A percentile compares a stretch with the other conserved stretches of the same genome.
phyloP scores from a whole-genome alignment of 1,140 invertebrate genomes.

The Bursaphelenchus mucronatus region DNA sequence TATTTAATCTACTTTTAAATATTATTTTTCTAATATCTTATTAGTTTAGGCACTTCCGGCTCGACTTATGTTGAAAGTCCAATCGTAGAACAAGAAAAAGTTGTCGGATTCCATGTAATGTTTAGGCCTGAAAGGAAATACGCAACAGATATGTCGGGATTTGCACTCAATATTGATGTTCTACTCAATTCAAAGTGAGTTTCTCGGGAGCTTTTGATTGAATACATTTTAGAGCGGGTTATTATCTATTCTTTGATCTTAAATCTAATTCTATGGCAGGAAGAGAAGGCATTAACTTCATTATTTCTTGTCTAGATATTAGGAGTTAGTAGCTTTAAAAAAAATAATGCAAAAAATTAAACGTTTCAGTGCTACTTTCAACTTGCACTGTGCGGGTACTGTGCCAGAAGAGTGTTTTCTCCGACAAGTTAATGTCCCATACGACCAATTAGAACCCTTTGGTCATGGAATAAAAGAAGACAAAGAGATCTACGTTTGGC shows the following conservation, averaged over 20 bases:
- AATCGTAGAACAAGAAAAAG: slow-evolving; percentile 70
- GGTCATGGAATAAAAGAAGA: background rate
- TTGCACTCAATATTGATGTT: slow-evolving; percentile 81
- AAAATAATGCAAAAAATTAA: background rate
- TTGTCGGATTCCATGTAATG: slow-evolving; percentile 73
- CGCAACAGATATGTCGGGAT: slow-evolving; percentile 96
- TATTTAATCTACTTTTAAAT: background rate
- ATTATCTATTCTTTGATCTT: too few species aligned
- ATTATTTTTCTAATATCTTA: slow-evolving; percentile 46
- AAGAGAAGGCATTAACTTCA: too few species aligned
- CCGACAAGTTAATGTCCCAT: background rate
- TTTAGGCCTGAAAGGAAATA: slow-evolving; percentile 85
- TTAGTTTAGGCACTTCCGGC: slow-evolving; percentile 67
- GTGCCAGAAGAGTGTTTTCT: background rate
- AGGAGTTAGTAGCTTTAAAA: too few species aligned
- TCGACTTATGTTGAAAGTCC: slow-evolving; percentile 80
- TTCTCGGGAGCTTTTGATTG: too few species aligned
- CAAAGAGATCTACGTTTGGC: background rate
- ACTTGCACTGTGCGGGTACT: background rate
- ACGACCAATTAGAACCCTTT: background rate
- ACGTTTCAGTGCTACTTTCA: background rate
- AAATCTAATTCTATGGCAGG: too few species aligned
- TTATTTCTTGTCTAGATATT: too few species aligned
- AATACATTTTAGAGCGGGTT: too few species aligned
- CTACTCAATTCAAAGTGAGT: slow-evolving; percentile 65